Percentiles rank a stretch among this genome's conserved stretches.
phyloP scores from a whole-genome alignment of 2,113 vertebrate genomes.

The Isurus oxyrinchus region DNA sequence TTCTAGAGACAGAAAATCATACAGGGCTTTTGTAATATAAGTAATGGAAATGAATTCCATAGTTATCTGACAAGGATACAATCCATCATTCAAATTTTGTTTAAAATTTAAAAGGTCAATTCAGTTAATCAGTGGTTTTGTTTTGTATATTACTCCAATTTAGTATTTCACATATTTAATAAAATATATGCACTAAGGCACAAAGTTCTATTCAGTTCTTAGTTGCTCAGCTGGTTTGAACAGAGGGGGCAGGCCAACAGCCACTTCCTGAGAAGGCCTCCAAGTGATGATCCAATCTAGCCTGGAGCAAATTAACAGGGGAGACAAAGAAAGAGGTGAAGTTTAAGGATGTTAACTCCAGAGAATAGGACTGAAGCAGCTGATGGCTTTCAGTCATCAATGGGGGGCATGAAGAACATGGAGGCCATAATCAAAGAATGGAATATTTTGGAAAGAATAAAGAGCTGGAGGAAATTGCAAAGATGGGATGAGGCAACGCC shows the following conservation, averaged over 20 bases:
- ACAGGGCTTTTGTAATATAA: neutral
- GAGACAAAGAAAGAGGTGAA: neutral
- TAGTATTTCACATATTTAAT: neutral
- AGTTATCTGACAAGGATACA: neutral
- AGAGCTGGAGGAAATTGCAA: neutral
- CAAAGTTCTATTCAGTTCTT: neutral
- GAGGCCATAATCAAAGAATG: neutral
- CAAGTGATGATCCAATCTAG: too few relatives aligned
- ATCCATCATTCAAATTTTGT: neutral
- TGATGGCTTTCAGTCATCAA: neutral
- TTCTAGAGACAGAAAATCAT: neutral
- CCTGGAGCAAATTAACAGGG: too few relatives aligned
- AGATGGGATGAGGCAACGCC: neutral
- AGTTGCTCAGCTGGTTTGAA: neutral
- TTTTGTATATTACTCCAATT: neutral
- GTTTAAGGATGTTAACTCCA: neutral
- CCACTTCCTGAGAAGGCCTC: neutral
- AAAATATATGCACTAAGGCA: neutral
- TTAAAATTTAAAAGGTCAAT: neutral
- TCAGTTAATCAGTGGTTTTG: neutral
- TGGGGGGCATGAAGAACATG: neutral
- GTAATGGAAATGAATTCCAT: neutral
- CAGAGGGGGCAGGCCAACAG: neutral
- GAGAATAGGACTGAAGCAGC: neutral
- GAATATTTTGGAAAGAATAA: neutral